Percentiles rank a stretch among this genome's conserved stretches.
Evolutionary conservation across 2,113 vertebrate genomes (phyloP).

Genomic region (Mellivora capensis): DNA sequence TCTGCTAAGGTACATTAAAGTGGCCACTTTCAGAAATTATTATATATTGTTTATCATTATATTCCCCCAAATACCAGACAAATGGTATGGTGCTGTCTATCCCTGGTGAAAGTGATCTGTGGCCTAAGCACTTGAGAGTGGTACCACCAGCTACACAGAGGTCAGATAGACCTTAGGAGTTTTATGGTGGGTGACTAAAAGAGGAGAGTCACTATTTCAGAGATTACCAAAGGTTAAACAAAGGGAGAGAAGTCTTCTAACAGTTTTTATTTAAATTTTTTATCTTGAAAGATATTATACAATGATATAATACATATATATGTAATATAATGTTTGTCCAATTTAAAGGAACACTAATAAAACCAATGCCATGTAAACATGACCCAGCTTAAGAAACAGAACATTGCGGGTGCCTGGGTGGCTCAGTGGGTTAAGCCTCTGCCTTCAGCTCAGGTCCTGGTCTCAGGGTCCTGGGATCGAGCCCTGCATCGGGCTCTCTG

Average conservation of each 20-base stretch:
- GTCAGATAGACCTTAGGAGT: not conserved
- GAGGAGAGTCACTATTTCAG: not conserved
- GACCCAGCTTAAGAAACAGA: not conserved
- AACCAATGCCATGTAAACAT: not conserved
- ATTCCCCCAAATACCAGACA: not conserved
- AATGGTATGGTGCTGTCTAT: not conserved
- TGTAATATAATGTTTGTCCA: not conserved
- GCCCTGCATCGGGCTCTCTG: too few species aligned
- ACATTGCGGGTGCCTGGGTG: not conserved
- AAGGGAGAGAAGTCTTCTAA: not conserved
- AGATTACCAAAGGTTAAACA: not conserved
- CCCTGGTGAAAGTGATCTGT: not conserved
- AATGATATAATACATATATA: not conserved
- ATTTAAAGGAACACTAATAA: not conserved
- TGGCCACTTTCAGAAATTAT: not conserved
- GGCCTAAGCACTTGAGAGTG: not conserved
- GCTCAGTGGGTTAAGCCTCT: too few species aligned
- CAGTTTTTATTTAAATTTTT: not conserved
- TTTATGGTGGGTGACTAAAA: not conserved
- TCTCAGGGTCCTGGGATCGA: too few species aligned
- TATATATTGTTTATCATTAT: not conserved
- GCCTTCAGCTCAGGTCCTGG: too few species aligned
- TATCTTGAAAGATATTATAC: not conserved
- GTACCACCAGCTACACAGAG: not conserved
- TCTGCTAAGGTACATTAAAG: not conserved